Conservation (phyloP, 2,113 vertebrate species). For the Ranitomeya imitator region DNA sequence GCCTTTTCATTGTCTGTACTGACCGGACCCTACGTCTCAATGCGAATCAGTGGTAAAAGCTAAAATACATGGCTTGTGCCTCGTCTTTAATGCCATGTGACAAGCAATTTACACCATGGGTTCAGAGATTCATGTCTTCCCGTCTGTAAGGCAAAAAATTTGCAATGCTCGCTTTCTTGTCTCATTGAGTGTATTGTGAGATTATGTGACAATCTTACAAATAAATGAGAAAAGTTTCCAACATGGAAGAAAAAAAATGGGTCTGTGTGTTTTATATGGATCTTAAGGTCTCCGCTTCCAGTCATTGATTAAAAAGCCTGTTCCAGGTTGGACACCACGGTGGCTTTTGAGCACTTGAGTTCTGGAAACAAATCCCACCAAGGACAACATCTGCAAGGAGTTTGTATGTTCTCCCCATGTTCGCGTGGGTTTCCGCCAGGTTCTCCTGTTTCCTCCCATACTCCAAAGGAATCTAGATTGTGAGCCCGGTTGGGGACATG, state of each 20-base stretch:
- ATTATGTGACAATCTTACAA: not conserved
- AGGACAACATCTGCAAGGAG: too few relatives aligned
- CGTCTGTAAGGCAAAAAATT: not conserved
- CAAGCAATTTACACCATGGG: conserved; percentile 29
- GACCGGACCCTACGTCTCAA: not conserved
- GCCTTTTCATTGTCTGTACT: not conserved
- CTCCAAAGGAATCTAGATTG: too few relatives aligned
- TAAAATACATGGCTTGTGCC: conserved; percentile 11
- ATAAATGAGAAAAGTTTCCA: not conserved
- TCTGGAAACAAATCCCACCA: too few relatives aligned
- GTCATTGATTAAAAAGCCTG: not conserved
- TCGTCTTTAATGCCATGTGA: conserved; percentile 17
- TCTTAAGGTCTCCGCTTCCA: not conserved
- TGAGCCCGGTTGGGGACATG: too few relatives aligned
- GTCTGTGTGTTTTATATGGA: not conserved
- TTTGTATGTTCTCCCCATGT: too few relatives aligned
- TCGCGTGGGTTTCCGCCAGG: too few relatives aligned
- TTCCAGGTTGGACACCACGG: too few relatives aligned
- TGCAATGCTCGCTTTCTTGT: not conserved
- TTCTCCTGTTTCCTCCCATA: too few relatives aligned
- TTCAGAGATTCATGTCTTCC: conserved; percentile 16
- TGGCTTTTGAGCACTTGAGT: too few relatives aligned
- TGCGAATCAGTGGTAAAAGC: conserved; percentile 25
- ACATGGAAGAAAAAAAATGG: not conserved
- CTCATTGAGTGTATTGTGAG: not conserved